Percentiles rank a stretch among this genome's conserved stretches.
Evolutionary conservation across 2,797 vertebrate genomes (phyloP).

Genomic region (Pseudochaenichthys georgianus): DNA sequence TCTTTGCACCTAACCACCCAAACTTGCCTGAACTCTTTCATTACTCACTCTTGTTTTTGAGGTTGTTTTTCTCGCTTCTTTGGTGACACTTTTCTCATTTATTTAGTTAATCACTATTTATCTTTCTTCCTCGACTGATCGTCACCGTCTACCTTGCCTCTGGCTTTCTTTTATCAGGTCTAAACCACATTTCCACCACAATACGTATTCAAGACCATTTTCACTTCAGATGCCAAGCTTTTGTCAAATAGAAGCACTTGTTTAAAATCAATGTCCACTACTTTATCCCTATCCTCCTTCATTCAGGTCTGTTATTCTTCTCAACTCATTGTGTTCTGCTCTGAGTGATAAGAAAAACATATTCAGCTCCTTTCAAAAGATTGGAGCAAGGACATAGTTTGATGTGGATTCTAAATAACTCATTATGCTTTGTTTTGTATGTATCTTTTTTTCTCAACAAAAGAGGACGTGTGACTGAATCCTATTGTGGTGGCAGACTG

Average conservation of each 20-base stretch:
- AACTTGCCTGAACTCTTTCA: slow-evolving; percentile 12
- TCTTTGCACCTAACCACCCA: slow-evolving; percentile 32
- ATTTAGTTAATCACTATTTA: slow-evolving; percentile 67
- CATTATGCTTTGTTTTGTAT: slow-evolving; percentile 46
- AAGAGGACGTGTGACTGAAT: slow-evolving; percentile 25
- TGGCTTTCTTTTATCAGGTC: slow-evolving; percentile 72
- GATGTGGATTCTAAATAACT: slow-evolving; percentile 47
- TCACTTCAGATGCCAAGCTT: slow-evolving; percentile 60
- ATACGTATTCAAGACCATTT: slow-evolving; percentile 66
- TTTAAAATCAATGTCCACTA: slow-evolving; percentile 74
- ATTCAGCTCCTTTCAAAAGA: slow-evolving; percentile 58
- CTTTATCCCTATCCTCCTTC: slow-evolving; percentile 38
- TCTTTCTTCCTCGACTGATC: slow-evolving; percentile 53
- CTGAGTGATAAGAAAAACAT: slow-evolving; percentile 60
- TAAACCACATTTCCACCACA: slow-evolving; percentile 64
- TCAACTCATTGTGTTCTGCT: slow-evolving; percentile 64
- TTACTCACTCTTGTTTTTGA: slow-evolving; percentile 31
- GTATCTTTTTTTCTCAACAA: slow-evolving; percentile 2
- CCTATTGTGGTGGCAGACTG: slow-evolving; percentile 20
- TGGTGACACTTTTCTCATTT: slow-evolving; percentile 50
- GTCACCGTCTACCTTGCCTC: slow-evolving; percentile 59
- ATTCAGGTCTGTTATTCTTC: slow-evolving; percentile 49
- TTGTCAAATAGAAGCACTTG: slow-evolving; percentile 68
- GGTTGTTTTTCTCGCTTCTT: slow-evolving; percentile 41
- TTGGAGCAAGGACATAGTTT: slow-evolving; percentile 45